These are phyloP conservation scores for Drosophila funebris DNA, from an alignment of 1,140 invertebrate species.

Conservation along the genomic window DNA sequence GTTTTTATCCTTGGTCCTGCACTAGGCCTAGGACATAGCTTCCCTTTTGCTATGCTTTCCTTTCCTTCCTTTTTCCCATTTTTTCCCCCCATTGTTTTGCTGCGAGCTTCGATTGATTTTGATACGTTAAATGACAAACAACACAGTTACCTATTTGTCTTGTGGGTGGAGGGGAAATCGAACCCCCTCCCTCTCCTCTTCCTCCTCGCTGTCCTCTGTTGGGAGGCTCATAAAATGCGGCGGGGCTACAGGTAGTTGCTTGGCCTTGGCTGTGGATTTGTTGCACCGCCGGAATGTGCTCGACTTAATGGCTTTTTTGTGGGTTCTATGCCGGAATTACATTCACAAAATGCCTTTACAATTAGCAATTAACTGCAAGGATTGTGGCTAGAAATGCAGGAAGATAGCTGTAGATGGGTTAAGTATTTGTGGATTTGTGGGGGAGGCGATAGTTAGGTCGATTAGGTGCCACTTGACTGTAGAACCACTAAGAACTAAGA, in stretches of 20 bases:
- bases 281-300: not conserved
- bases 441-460: not conserved
- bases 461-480: no score
- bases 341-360: slow-evolving; percentile 20
- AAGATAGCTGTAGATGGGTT: not conserved
- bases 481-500: no score
- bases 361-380: slow-evolving; percentile 21
- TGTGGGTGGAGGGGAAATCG: not conserved
- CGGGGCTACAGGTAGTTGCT: slow-evolving; percentile 34
- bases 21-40: not conserved
- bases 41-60: not conserved
- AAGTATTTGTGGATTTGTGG: not conserved
- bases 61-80: not conserved
- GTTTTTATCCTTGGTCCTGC: slow-evolving; percentile 5
- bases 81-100: slow-evolving; percentile 4
- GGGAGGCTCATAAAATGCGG: slow-evolving; percentile 52
- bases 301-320: slow-evolving; percentile 19
- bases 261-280: not conserved
- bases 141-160: slow-evolving; percentile 2
- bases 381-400: not conserved
- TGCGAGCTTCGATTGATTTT: slow-evolving; percentile 63
- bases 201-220: no score
- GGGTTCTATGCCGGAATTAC: slow-evolving; percentile 8
- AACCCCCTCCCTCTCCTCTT: not conserved
- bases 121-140: slow-evolving; percentile 61